phyloP scores from a whole-genome alignment of 2,888 invertebrate species.

The Sturmia bella region DNA sequence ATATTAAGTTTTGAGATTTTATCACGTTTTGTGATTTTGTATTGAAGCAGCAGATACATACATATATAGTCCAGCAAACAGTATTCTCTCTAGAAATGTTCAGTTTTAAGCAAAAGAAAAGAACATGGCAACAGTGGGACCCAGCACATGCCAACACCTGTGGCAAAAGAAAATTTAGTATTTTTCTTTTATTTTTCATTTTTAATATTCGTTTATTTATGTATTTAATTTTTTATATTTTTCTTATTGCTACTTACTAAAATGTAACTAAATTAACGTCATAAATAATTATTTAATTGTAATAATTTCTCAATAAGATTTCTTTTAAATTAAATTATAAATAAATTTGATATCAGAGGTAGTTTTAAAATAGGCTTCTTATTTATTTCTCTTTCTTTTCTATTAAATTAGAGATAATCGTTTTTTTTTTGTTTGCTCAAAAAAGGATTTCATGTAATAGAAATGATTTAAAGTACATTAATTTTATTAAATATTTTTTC shows the following conservation, averaged over 20 bases:
- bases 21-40: too few species aligned
- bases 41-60: too few species aligned
- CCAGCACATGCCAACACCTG: neutral
- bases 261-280: constrained; percentile 34
- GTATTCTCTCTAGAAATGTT: too few species aligned
- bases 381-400: constrained; percentile 50
- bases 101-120: too few species aligned
- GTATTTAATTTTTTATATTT: constrained; percentile 35
- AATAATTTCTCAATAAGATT: constrained; percentile 44
- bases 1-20: too few species aligned
- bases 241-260: constrained; percentile 30
- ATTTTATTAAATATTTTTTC: constrained; percentile 51
- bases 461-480: constrained; percentile 30
- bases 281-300: constrained; percentile 43
- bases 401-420: constrained; percentile 63
- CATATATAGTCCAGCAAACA: too few species aligned
- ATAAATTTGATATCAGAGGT: constrained; percentile 68
- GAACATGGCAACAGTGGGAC: too few species aligned
- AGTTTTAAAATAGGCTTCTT: constrained; percentile 70
- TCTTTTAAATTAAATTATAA: constrained; percentile 54
- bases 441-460: constrained; percentile 34
- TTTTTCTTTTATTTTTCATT: constrained; percentile 20
- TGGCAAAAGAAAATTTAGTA: neutral
- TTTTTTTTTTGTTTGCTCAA: constrained; percentile 32
- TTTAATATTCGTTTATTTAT: constrained; percentile 25